Conservation (phyloP, 2,888 invertebrate genomes). For the Cryptophagus acutangulus region DNA sequence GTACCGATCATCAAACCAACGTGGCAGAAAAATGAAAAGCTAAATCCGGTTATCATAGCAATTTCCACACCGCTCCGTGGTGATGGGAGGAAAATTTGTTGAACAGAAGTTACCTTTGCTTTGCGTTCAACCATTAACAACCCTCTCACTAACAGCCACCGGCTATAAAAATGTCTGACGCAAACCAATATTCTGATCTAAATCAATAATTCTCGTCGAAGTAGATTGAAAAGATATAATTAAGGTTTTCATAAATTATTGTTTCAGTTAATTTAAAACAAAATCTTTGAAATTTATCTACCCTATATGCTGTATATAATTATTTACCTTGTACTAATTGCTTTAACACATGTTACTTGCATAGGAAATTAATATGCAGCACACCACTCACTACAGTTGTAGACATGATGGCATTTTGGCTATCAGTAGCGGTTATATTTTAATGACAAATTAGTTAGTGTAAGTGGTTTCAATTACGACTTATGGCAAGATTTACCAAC, state of each 20-base stretch:
- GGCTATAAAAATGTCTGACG: background rate
- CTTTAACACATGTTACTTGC: conserved; percentile 41
- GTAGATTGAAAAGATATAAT: too few relatives aligned
- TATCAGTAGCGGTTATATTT: conserved; percentile 27
- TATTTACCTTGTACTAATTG: too few relatives aligned
- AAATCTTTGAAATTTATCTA: too few relatives aligned
- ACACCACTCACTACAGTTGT: too few relatives aligned
- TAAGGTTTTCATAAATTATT: too few relatives aligned
- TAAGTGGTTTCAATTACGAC: conserved; percentile 32
- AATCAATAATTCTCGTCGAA: too few relatives aligned
- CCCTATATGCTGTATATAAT: too few relatives aligned
- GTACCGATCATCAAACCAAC: conserved; percentile 48
- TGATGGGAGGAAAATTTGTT: conserved; percentile 30
- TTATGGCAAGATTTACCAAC: conserved; percentile 42
- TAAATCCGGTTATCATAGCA: conserved; percentile 53
- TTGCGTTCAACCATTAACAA: conserved; percentile 21
- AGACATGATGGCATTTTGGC: conserved; percentile 15
- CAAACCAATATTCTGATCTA: too few relatives aligned
- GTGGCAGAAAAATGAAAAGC: conserved; percentile 54
- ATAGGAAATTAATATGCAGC: conserved; percentile 41
- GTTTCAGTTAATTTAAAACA: too few relatives aligned
- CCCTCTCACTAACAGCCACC: background rate
- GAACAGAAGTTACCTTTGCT: conserved; percentile 31
- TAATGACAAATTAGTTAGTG: conserved; percentile 38
- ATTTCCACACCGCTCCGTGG: conserved; percentile 43